Percentiles rank a stretch among this genome's conserved stretches.
Evolutionary conservation across 2,797 vertebrate species (phyloP).

Genomic region (Fundulus diaphanus): DNA sequence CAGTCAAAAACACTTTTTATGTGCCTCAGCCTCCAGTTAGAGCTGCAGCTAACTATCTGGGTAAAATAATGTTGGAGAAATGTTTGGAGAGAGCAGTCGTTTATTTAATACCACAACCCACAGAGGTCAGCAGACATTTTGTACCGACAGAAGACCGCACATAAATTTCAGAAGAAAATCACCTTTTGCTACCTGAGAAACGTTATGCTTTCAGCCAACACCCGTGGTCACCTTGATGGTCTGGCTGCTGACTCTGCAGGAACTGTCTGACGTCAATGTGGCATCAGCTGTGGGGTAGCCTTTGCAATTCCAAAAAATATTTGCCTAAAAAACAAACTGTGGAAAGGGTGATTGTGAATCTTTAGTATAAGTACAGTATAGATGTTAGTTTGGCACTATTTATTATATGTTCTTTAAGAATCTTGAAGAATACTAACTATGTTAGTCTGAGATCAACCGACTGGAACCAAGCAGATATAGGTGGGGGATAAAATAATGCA

Average conservation of each 20-base stretch:
- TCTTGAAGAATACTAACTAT: neutral
- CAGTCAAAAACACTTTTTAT: neutral
- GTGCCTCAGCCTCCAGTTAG: neutral
- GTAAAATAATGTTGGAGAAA: neutral
- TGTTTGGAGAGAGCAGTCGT: neutral
- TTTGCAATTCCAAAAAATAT: too few relatives aligned
- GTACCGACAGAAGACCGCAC: neutral
- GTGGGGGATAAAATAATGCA: neutral
- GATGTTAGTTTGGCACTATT: neutral
- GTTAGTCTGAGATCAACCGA: neutral
- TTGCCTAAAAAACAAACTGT: neutral
- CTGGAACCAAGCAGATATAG: neutral
- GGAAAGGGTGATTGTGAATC: too few relatives aligned
- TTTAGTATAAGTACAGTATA: neutral
- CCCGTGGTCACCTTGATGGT: neutral
- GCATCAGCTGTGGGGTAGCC: neutral
- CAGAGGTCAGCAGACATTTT: neutral
- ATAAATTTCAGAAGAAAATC: neutral
- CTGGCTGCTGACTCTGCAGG: neutral
- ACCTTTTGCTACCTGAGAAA: neutral
- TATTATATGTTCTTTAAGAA: too few relatives aligned
- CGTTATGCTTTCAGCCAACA: neutral
- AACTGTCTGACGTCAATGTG: neutral
- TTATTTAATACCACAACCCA: neutral
- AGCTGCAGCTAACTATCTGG: neutral